Evolutionary conservation across 2,797 vertebrate genomes (phyloP), one percentile per base, ranked within the genome.

Genomic region (Mormyrus hasselquistii): DNA sequence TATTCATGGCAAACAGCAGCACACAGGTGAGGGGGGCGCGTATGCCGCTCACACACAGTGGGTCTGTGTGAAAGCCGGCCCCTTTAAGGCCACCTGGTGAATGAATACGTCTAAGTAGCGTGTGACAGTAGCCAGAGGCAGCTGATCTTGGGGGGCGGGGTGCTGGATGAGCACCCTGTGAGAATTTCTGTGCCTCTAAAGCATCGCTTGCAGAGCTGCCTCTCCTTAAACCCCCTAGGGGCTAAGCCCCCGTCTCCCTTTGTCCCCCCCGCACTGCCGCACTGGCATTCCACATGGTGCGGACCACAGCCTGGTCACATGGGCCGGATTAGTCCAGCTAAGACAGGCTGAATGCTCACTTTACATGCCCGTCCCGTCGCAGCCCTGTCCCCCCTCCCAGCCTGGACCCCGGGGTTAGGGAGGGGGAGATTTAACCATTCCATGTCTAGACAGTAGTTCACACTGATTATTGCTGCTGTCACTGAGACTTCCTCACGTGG

Each of bases 321-420:
- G 89, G 89, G 89, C 29, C 16, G 47, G 83, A 84, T 86, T 89
- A 86, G 59, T 44, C 85, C 38, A 87, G 87, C 84, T 89, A 89
- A 89, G 89, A 76, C 84, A 65, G 73, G 7, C 85, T 87, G 89
- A 89, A 89, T 89, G 89, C 89, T 89, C 89, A 89, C 65, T 89
- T 89, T 59, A 87, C 52, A 59, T 87, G 38, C 86, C 84, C 52
- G 29, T 86, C 50, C 84, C 49, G 16, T 25, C 19, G 38, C 53
- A 41, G 49, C 38, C 86, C 41, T 3, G 0, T n/a, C 6, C 86
- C 85, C 16, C 86, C 86, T 34, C 86, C 53, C 57, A 16, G 19
- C 25, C 52, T 25, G 53, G 25, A 87, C 50, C 41, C 29, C 2
- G 34, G 5, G 55, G 86, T 16, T 3, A n/a, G 55, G 34, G 86